These are phyloP conservation scores for Canis aureus DNA, from an alignment of 2,113 vertebrate genomes.

Conservation along the genomic window DNA sequence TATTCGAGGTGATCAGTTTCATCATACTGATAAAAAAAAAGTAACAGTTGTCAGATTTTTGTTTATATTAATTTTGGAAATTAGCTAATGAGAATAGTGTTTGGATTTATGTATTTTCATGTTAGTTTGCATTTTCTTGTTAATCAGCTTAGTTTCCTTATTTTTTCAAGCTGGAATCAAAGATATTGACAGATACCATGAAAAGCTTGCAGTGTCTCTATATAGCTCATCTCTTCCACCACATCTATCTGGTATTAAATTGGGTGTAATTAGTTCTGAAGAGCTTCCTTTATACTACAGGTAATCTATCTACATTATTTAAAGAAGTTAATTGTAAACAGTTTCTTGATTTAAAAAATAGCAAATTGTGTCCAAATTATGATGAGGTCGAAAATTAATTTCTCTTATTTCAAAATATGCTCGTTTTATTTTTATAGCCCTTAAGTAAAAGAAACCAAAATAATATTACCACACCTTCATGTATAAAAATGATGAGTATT, in stretches of 20 bases:
- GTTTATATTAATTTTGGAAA: slow-evolving; percentile 33
- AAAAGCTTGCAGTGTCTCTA: slow-evolving; percentile 95
- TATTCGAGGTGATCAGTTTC: slow-evolving; percentile 91
- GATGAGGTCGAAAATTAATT: slow-evolving; percentile 56
- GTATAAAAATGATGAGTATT: slow-evolving; percentile 4
- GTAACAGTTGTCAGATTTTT: slow-evolving; percentile 30
- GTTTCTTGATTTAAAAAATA: slow-evolving; percentile 44
- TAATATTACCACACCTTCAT: not conserved
- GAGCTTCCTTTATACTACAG: slow-evolving; percentile 95
- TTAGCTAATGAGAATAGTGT: not conserved
- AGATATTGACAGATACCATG: slow-evolving; percentile 97
- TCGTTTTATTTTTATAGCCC: slow-evolving; percentile 32
- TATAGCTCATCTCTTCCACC: slow-evolving; percentile 91
- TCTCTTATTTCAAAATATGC: slow-evolving; percentile 20
- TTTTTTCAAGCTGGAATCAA: slow-evolving; percentile 93
- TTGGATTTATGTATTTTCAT: not conserved
- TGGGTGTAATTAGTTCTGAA: slow-evolving; percentile 94
- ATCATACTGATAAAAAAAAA: slow-evolving; percentile 47
- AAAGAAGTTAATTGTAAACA: not conserved
- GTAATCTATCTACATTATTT: slow-evolving; percentile 84
- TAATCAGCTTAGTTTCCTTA: not conserved
- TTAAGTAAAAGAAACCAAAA: slow-evolving; percentile 30
- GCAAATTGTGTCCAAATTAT: slow-evolving; percentile 23
- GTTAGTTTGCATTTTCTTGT: slow-evolving; percentile 40
- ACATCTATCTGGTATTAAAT: slow-evolving; percentile 89